phyloP scores from a whole-genome alignment of 2,888 invertebrate genomes.

The Zhuqinia jingwanae region DNA sequence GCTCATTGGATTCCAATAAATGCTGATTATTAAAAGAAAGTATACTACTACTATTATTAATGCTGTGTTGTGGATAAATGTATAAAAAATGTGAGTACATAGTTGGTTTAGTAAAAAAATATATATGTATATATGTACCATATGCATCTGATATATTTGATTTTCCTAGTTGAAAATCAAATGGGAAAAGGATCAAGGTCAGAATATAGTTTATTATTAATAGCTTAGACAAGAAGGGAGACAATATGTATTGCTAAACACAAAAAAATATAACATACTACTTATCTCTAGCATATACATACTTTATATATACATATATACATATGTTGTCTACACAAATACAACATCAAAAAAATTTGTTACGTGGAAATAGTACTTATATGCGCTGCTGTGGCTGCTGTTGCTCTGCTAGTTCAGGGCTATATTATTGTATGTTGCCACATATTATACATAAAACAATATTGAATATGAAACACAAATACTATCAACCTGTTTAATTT shows the following conservation, averaged over 20 bases:
- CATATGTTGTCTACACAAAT: not conserved
- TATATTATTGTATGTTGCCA: too few species aligned
- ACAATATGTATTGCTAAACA: not conserved
- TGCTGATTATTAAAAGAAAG: slow-evolving; percentile 27
- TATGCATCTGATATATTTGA: not conserved
- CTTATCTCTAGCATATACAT: not conserved
- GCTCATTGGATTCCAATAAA: slow-evolving; percentile 38
- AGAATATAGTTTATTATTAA: slow-evolving; percentile 36
- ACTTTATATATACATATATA: not conserved
- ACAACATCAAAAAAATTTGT: not conserved
- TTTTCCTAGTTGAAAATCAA: not conserved
- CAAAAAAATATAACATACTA: slow-evolving; percentile 16
- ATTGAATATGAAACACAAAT: too few species aligned
- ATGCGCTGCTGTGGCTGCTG: too few species aligned
- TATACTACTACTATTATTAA: not conserved
- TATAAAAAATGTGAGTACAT: too few species aligned
- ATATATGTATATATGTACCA: not conserved
- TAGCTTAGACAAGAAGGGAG: slow-evolving; percentile 6
- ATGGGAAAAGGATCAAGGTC: slow-evolving; percentile 62
- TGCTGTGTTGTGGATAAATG: too few species aligned
- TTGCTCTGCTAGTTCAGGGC: too few species aligned
- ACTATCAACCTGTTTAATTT: too few species aligned
- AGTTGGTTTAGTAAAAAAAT: too few species aligned
- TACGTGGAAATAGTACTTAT: too few species aligned
- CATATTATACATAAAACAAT: too few species aligned